phyloP scores from a whole-genome alignment of 2,888 invertebrate species.

The Nomada lathburiana region DNA sequence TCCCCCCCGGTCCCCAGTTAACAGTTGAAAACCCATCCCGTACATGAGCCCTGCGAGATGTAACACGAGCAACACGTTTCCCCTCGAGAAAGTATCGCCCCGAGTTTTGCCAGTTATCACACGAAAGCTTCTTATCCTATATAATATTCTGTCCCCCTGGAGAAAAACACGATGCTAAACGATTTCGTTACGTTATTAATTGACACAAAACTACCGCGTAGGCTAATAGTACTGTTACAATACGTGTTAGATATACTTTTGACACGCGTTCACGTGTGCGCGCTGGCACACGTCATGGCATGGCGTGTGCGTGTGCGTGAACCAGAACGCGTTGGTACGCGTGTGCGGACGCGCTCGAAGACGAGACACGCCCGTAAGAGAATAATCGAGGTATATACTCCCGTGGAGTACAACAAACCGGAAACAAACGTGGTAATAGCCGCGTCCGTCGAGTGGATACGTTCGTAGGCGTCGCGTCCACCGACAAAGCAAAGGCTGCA shows the following conservation, averaged over 20 bases:
- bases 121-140: conserved; percentile 67
- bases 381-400: not conserved
- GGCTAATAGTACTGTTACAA: conserved; percentile 65
- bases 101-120: conserved; percentile 61
- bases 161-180: conserved; percentile 65
- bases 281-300: conserved; percentile 25
- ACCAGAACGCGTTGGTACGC: not conserved
- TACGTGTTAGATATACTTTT: conserved; percentile 55
- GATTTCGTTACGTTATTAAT: conserved; percentile 73
- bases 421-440: not conserved
- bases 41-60: conserved; percentile 54
- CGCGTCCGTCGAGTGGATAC: conserved; percentile 1
- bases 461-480: not conserved
- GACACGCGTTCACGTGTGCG: conserved; percentile 12
- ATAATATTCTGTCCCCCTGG: conserved; percentile 34
- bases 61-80: conserved; percentile 17
- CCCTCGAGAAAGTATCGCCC: conserved; percentile 16
- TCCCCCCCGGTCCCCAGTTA: no score
- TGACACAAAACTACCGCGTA: conserved; percentile 78
- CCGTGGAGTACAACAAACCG: not conserved
- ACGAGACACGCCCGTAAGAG: conserved; percentile 11
- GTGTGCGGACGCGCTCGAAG: not conserved
- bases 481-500: not conserved
- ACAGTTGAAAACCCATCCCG: not conserved
- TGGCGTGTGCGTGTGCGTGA: conserved; percentile 6